These are phyloP conservation scores for Arenaria interpres DNA, from an alignment of 2,113 vertebrate species.

Conservation along the genomic window DNA sequence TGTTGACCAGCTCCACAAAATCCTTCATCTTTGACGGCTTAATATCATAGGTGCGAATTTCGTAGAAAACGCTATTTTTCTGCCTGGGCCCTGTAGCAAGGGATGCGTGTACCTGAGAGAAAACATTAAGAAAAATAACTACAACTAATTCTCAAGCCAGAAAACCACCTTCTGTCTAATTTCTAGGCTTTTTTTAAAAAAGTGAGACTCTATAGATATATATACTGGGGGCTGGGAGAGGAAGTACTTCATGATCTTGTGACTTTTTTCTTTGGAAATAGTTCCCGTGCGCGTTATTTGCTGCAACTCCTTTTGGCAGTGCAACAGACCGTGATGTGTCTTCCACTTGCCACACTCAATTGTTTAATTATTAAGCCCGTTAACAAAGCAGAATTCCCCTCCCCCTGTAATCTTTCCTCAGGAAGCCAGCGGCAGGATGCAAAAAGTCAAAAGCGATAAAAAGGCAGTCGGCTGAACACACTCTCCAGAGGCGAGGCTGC, in stretches of 20 bases:
- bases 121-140: background rate
- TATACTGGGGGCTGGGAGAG: background rate
- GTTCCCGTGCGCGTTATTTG: background rate
- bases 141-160: background rate
- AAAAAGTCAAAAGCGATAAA: background rate
- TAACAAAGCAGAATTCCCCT: background rate
- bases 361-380: background rate
- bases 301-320: background rate
- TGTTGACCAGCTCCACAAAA: constrained; percentile 82
- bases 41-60: constrained; percentile 88
- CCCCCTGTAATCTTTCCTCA: background rate
- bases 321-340: background rate
- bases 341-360: background rate
- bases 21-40: constrained; percentile 82
- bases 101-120: constrained; percentile 35
- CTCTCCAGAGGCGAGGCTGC: background rate
- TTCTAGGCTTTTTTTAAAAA: background rate
- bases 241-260: background rate
- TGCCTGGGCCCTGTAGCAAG: constrained; percentile 82
- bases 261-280: background rate
- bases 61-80: constrained; percentile 80
- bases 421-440: background rate
- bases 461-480: background rate
- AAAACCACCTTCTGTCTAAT: background rate
- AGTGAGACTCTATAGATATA: background rate